Base-by-base conservation (phyloP, 2,888 invertebrate genomes). In the Lasioglossum leucozonium region DNA sequence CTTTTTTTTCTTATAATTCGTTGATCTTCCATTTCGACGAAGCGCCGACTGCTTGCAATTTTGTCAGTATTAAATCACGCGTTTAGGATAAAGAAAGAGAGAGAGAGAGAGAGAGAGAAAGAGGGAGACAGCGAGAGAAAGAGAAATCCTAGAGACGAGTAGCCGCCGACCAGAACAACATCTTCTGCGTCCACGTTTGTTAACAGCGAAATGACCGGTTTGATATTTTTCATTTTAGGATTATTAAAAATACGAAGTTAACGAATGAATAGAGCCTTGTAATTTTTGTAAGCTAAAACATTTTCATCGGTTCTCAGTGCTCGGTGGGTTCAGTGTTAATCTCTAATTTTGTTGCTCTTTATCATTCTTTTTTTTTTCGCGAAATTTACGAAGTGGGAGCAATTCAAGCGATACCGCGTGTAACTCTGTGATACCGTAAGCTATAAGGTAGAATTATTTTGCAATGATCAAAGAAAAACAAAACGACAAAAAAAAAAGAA, bases 381-480 rank as follows among this genome's bases (percentile, higher is more conserved):
- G 81, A 85, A 87, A 91, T 85, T 88, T 85, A 87, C 87, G 85
- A 90, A 90, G 88, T 89, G 92, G 90, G 90, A 91, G 90, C 91
- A 92, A 91, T 89, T 89, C 89, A 34, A 93, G 93, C 89, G 92
- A 93, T 92, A 94, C 93, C 93, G 93, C 93, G 93, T 93, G 94
- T 94, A 93, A 94, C 93, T 95, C 95, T 95, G 95, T 95, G 95
- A 95, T 95, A 95, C 91, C 92, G 93, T 95, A 95, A 92, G 93
- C 92, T 93, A 92, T 94, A 95, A 95, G 94, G 91, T 94, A 94
- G 92, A 94, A 92, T 93, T 94, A 94, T 93, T 94, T 94, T 87
- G 90, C 93, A 91, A 92, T 91, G 90, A 93, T 91, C 89, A 76
- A 87, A 80, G 72, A 86, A 83, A 86, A 82, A 34, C 44, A 34